Evolutionary conservation across 2,888 invertebrate species (phyloP).

Genomic region (Tachina fera): DNA sequence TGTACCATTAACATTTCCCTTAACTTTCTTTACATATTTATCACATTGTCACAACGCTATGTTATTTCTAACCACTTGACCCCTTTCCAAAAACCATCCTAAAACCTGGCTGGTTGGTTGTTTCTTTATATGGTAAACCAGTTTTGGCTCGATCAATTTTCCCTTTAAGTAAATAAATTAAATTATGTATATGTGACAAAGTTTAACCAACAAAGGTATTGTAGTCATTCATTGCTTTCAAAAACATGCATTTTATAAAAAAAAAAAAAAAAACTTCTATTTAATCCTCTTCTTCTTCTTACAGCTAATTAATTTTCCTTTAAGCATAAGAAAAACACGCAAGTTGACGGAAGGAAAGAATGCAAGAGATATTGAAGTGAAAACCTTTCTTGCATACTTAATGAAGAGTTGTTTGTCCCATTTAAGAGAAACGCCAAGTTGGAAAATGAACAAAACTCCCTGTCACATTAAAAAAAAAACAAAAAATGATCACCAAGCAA

Average conservation of each 20-base stretch:
- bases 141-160: conserved; percentile 34
- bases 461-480: conserved; percentile 14
- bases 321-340: conserved; percentile 24
- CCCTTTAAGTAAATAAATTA: conserved; percentile 47
- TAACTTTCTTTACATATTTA: conserved; percentile 41
- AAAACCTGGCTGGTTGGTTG: background rate
- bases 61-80: conserved; percentile 49
- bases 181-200: conserved; percentile 61
- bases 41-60: background rate
- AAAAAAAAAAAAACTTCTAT: conserved; percentile 1
- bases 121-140: conserved; percentile 33
- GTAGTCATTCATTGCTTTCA: conserved; percentile 30
- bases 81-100: conserved; percentile 35
- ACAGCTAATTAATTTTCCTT: conserved; percentile 65
- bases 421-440: background rate
- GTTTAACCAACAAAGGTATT: conserved; percentile 68
- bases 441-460: conserved; percentile 15
- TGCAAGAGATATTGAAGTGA: background rate
- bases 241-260: background rate
- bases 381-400: conserved; percentile 61
- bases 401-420: conserved; percentile 51
- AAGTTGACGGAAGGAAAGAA: conserved; percentile 9
- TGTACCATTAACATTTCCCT: conserved; percentile 31
- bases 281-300: conserved; percentile 40
- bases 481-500: conserved; percentile 17